These are phyloP conservation scores for Amphilophus citrinellus DNA, from an alignment of 2,113 vertebrate species.

Conservation along the genomic window DNA sequence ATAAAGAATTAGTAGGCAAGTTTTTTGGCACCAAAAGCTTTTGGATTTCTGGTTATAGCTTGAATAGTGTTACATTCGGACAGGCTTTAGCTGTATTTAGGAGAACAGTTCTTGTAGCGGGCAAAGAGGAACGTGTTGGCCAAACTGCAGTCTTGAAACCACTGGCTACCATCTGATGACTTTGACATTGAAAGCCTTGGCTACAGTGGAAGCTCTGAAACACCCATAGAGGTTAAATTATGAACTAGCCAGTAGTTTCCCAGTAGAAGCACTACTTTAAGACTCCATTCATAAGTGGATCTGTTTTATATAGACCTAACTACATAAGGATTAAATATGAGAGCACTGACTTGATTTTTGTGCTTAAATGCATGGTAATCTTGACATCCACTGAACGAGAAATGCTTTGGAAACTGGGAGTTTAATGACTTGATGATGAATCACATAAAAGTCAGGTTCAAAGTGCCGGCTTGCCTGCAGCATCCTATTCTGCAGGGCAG, in stretches of 20 bases:
- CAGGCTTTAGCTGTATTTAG: too few species aligned
- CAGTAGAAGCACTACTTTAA: background rate
- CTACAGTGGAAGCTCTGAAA: background rate
- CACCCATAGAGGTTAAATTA: background rate
- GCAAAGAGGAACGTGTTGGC: background rate
- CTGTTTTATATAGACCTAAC: background rate
- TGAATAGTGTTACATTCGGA: too few species aligned
- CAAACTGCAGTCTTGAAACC: background rate
- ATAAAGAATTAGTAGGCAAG: too few species aligned
- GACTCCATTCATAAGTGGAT: background rate
- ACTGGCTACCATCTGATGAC: background rate
- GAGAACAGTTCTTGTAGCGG: too few species aligned
- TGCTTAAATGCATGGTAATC: conserved; percentile 20
- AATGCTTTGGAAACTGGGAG: background rate
- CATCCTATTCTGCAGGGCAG: conserved; percentile 15
- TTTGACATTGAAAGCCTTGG: background rate
- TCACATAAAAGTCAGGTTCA: background rate
- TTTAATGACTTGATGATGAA: conserved; percentile 11
- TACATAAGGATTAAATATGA: conserved; percentile 6
- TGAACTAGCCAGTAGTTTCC: background rate
- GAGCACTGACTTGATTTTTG: conserved; percentile 9
- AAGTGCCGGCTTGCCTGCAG: background rate
- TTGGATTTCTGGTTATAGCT: too few species aligned
- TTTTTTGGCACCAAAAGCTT: too few species aligned
- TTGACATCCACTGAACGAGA: conserved; percentile 10